phyloP scores from a whole-genome alignment of 2,888 invertebrate species.

The Aporophyla nigra region DNA sequence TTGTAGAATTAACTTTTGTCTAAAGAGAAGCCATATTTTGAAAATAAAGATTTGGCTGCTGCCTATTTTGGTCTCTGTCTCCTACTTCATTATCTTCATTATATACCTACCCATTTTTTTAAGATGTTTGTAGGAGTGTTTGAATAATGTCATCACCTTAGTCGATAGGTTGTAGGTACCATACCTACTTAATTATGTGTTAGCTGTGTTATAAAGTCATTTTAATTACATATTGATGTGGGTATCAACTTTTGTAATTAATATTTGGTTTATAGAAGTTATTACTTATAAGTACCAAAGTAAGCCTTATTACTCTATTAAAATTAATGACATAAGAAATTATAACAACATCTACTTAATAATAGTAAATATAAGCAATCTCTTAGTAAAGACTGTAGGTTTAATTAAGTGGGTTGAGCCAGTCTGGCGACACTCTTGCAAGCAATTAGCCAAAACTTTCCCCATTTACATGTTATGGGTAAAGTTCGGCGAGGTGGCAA shows the following conservation, averaged over 20 bases:
- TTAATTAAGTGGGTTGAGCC: conserved; percentile 77
- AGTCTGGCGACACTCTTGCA: conserved; percentile 78
- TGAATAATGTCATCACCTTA: not conserved
- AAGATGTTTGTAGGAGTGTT: not conserved
- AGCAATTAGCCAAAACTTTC: conserved; percentile 84
- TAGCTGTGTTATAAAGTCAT: not conserved
- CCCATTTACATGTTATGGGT: conserved; percentile 89
- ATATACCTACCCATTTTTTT: not conserved
- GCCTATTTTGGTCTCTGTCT: not conserved
- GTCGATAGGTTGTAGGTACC: not conserved
- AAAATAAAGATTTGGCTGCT: not conserved
- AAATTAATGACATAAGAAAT: conserved; percentile 1
- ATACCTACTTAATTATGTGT: not conserved
- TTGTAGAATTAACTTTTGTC: conserved; percentile 20
- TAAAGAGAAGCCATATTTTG: not conserved
- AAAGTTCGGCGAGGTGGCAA: conserved; percentile 79
- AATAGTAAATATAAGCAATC: conserved; percentile 46
- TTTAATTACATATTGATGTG: not conserved
- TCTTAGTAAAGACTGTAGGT: conserved; percentile 71
- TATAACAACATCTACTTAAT: conserved; percentile 27
- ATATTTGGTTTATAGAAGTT: not conserved
- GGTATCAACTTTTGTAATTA: not conserved
- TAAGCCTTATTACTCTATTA: not conserved
- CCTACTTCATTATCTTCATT: not conserved
- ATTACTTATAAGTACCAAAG: not conserved